Evolutionary conservation across 2,888 invertebrate species (phyloP).

Genomic region (Aphodius sticticus): DNA sequence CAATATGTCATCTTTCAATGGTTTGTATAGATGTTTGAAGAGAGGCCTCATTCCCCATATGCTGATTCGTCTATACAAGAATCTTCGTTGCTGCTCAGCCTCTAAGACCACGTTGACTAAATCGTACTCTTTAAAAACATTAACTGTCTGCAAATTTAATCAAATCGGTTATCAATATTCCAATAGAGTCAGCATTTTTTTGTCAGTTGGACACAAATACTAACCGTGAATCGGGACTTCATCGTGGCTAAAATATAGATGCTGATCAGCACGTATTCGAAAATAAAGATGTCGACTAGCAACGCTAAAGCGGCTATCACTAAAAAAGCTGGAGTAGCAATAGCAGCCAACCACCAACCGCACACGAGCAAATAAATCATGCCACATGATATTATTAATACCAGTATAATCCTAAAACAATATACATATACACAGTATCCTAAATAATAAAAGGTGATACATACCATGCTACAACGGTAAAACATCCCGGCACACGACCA

Average conservation of each 20-base stretch:
- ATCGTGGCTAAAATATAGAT: not conserved
- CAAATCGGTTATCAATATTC: not conserved
- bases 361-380: constrained; percentile 16
- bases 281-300: constrained; percentile 25
- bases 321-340: not conserved
- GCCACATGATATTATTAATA: not conserved
- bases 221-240: constrained; percentile 13
- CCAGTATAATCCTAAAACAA: constrained; percentile 12
- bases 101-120: constrained; percentile 37
- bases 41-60: constrained; percentile 37
- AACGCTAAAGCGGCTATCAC: not conserved
- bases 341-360: constrained; percentile 13
- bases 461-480: not conserved
- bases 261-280: constrained; percentile 39
- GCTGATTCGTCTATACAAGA: constrained; percentile 37
- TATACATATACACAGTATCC: not conserved
- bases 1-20: constrained; percentile 23
- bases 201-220: not conserved
- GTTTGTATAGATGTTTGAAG: constrained; percentile 36
- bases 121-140: constrained; percentile 19
- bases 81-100: constrained; percentile 38
- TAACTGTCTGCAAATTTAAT: not conserved
- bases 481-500: not conserved
- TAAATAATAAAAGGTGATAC: not conserved
- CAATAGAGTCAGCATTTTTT: no score